Conservation (phyloP, 2,113 vertebrate species). For the Smithornis capensis region DNA sequence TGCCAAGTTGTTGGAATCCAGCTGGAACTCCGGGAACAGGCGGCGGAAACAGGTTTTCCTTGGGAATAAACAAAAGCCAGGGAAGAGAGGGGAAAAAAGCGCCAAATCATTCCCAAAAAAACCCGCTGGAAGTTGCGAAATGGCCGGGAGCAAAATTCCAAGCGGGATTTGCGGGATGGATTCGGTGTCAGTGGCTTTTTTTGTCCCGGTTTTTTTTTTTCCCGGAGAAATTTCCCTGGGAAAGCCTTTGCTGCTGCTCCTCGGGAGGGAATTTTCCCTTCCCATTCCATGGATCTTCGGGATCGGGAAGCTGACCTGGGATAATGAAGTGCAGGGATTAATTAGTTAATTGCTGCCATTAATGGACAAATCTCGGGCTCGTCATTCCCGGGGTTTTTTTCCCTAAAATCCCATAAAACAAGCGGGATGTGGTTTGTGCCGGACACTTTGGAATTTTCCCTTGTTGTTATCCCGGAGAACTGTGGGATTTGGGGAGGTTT, state of each 20-base stretch:
- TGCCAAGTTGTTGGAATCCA: slow-evolving; percentile 72
- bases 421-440: not conserved
- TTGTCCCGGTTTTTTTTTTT: not conserved
- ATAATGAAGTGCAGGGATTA: not conserved
- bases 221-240: not conserved
- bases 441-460: not conserved
- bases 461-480: not conserved
- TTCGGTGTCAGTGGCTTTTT: not conserved
- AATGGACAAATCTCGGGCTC: not conserved
- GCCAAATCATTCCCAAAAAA: slow-evolving; percentile 54
- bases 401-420: not conserved
- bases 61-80: slow-evolving; percentile 72
- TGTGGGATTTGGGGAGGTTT: not conserved
- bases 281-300: not conserved
- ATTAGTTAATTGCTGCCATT: not conserved
- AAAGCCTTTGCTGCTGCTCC: not conserved
- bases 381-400: not conserved
- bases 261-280: not conserved
- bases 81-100: not conserved
- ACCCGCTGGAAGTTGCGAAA: not conserved
- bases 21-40: slow-evolving; percentile 61
- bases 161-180: not conserved
- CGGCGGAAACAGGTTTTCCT: slow-evolving; percentile 67
- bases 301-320: not conserved
- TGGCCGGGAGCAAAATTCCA: not conserved